Evolutionary conservation across 1,140 invertebrate species (phyloP).

Genomic region (Musca vetustissima): DNA sequence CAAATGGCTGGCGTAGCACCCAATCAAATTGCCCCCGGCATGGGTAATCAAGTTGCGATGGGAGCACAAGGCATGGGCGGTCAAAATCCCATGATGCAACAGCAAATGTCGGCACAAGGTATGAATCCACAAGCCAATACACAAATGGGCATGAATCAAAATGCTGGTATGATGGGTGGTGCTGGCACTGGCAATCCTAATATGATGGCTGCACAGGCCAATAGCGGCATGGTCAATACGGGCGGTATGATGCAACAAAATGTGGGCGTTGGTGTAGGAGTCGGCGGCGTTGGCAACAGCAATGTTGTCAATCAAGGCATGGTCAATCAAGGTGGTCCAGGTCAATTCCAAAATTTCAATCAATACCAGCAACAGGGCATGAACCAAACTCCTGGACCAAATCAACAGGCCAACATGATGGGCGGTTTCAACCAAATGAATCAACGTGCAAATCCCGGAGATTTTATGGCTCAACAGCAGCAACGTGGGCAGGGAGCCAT

Average conservation of each 20-base stretch:
- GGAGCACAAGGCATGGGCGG: constrained; percentile 59
- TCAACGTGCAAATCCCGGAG: constrained; percentile 55
- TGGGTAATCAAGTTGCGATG: constrained; percentile 56
- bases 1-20: constrained; percentile 42
- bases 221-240: constrained; percentile 39
- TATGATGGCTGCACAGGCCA: constrained; percentile 33
- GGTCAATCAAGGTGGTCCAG: constrained; percentile 42
- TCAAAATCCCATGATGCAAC: constrained; percentile 56
- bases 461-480: constrained; percentile 61
- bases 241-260: constrained; percentile 44
- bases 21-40: constrained; percentile 57
- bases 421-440: constrained; percentile 54
- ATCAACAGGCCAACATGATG: constrained; percentile 56
- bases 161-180: constrained; percentile 45
- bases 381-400: constrained; percentile 36
- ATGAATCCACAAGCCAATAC: constrained; percentile 58
- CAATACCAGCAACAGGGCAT: constrained; percentile 42
- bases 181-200: constrained; percentile 28
- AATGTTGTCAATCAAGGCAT: constrained; percentile 36
- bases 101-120: constrained; percentile 54
- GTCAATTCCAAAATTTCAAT: constrained; percentile 54
- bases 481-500: constrained; percentile 54
- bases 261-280: constrained; percentile 10
- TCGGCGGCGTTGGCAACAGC: not conserved
- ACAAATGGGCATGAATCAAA: constrained; percentile 59